A percentile compares a stretch with the other conserved stretches of the same genome.
These are phyloP conservation scores for Actenoides lindsayi DNA, from an alignment of 2,113 vertebrate genomes.

Conservation along the genomic window DNA sequence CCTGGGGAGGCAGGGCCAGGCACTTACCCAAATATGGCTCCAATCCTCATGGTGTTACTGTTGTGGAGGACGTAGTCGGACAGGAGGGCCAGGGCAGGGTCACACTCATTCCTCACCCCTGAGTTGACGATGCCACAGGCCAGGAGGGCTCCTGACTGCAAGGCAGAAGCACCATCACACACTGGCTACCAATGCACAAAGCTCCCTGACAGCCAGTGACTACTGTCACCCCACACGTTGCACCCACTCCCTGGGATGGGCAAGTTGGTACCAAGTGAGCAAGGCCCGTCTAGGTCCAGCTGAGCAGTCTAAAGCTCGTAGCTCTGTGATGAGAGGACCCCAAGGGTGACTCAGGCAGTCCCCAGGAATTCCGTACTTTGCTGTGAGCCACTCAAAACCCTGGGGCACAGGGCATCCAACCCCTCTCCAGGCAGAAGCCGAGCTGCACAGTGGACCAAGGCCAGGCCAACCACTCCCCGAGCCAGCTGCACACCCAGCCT, in stretches of 20 bases:
- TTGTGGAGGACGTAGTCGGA: constrained; percentile 98
- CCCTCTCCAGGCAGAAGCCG: background rate
- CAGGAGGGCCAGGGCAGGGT: constrained; percentile 93
- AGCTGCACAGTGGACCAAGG: background rate
- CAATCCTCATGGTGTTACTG: constrained; percentile 97
- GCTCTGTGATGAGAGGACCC: background rate
- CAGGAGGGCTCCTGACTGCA: constrained; percentile 93
- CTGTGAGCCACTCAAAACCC: background rate
- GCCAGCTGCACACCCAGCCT: background rate
- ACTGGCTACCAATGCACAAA: background rate
- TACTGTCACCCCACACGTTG: background rate
- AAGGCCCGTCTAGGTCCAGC: background rate
- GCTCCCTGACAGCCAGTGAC: background rate
- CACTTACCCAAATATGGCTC: constrained; percentile 97
- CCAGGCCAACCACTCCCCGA: background rate
- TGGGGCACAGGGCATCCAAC: background rate
- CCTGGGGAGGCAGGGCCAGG: rapidly evolving
- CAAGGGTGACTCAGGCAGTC: background rate
- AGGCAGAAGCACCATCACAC: background rate
- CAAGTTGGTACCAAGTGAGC: background rate
- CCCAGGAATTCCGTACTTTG: background rate
- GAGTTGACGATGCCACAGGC: constrained; percentile 98
- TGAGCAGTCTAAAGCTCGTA: background rate
- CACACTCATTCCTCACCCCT: constrained; percentile 96
- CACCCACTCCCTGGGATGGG: background rate